These are phyloP conservation scores for Rachycentron canadum DNA, from an alignment of 2,797 vertebrate species.

Conservation along the genomic window DNA sequence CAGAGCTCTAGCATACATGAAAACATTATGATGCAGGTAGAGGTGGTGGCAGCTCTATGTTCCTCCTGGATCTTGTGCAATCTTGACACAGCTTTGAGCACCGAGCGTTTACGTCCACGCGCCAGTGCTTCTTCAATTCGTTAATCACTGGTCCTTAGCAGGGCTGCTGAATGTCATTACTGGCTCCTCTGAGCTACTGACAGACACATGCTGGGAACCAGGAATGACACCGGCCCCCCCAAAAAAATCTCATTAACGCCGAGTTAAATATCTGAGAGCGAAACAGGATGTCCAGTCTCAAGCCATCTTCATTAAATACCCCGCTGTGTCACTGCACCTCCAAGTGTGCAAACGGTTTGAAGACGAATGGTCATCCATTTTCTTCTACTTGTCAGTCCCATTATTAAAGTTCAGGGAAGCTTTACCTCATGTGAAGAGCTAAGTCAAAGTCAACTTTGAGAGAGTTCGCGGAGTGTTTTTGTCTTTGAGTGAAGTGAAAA, in stretches of 20 bases:
- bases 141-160: conserved; percentile 72
- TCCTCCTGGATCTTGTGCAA: conserved; percentile 46
- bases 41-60: conserved; percentile 36
- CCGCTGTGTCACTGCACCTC: conserved; percentile 57
- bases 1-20: conserved; percentile 62
- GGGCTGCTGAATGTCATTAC: conserved; percentile 76
- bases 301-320: conserved; percentile 75
- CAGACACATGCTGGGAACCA: conserved; percentile 70
- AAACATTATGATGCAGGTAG: conserved; percentile 63
- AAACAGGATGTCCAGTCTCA: conserved; percentile 66
- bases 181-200: conserved; percentile 61
- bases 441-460: conserved; percentile 16
- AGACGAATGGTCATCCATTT: conserved; percentile 73
- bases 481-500: background rate
- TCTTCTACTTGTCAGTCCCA: conserved; percentile 62
- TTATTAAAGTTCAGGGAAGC: conserved; percentile 66
- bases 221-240: conserved; percentile 50
- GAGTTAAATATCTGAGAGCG: conserved; percentile 65
- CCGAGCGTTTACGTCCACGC: conserved; percentile 56
- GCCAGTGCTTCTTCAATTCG: conserved; percentile 61
- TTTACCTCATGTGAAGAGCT: conserved; percentile 45
- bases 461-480: conserved; percentile 18
- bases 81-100: conserved; percentile 56
- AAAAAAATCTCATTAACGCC: conserved; percentile 75
- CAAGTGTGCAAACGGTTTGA: conserved; percentile 52